Base-by-base conservation (phyloP, 2,113 vertebrate genomes). In the Pimephales promelas region DNA sequence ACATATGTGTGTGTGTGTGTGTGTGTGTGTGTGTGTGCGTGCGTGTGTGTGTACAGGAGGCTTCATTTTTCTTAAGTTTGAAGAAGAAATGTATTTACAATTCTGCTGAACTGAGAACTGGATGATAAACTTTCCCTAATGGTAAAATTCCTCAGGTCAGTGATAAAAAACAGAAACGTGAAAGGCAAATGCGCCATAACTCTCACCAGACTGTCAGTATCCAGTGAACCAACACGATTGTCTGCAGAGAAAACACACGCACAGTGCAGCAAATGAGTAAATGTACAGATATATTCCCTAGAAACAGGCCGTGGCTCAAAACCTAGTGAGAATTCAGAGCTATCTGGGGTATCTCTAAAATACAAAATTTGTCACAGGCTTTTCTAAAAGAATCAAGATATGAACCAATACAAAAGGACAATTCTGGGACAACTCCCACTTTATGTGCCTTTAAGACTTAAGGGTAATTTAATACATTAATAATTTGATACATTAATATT, bases 181-280 rank as follows among this genome's bases (percentile, higher is more conserved):
- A 84, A 84, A n/a, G 18, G 14, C 28, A 52, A 57, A 81, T 74
- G 52, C 66, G 13, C 24, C 64, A 83, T 79, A 81, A 94, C 92
- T 93, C 97, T 98, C 91, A 99, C 98, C 97, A 99, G 24, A 94
- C 86, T 5, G 98, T 97, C 82, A 99, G 93, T 87, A 99, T 91
- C 98, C 97, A 99, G 85, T 98, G 98, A 14, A 95, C 90, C 91
- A 97, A 88, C 75, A 99, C 89, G 82, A 99, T 98, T 70, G 94
- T 95, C 98, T 99, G 68, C 0, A 36, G 70, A 6, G 49, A 74
- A 87, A 74, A 85, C 81, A 61, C 83, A 78, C 57, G 76, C 45
- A 75, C 34, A 75, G 75, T 24, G 24, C 57, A 79, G 28, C 16
- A 18, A 22, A 61, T 59, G n/a, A 71, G 52, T 56, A 40, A 78